Evolutionary conservation across 2,888 invertebrate genomes (phyloP).

Genomic region (Ariolimax columbianus): DNA sequence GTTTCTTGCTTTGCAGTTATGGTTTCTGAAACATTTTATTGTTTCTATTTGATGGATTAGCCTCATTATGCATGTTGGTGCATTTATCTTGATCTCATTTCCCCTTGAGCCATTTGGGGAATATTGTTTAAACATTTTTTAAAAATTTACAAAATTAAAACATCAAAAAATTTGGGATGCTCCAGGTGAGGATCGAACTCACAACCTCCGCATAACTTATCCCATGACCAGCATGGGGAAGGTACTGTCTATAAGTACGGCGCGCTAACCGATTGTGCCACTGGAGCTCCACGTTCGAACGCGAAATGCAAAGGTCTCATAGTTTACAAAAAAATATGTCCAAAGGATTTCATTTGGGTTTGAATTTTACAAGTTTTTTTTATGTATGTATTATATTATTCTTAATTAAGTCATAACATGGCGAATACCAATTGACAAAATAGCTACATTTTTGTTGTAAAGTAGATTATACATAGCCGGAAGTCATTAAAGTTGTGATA

Average conservation of each 20-base stretch:
- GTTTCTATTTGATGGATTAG: no score
- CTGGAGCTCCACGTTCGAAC: conserved; percentile 6
- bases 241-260: conserved; percentile 36
- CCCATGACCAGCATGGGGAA: conserved; percentile 33
- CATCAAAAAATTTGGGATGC: neutral
- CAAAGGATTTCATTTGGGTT: neutral
- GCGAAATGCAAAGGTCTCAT: neutral
- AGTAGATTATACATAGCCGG: neutral
- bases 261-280: conserved; percentile 36
- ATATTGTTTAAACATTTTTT: no score
- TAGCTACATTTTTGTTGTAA: neutral
- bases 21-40: no score
- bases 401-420: neutral
- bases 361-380: neutral
- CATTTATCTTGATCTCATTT: no score
- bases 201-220: conserved; percentile 35
- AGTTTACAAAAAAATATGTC: neutral
- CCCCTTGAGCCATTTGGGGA: no score
- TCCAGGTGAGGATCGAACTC: conserved; percentile 36
- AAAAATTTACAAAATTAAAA: neutral
- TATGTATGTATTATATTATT: neutral
- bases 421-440: neutral
- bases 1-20: no score
- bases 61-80: no score
- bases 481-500: neutral